Evolutionary conservation across 2,888 invertebrate species (phyloP), one percentile per base, ranked within the genome.

Genomic region (Stenodema calcarata): DNA sequence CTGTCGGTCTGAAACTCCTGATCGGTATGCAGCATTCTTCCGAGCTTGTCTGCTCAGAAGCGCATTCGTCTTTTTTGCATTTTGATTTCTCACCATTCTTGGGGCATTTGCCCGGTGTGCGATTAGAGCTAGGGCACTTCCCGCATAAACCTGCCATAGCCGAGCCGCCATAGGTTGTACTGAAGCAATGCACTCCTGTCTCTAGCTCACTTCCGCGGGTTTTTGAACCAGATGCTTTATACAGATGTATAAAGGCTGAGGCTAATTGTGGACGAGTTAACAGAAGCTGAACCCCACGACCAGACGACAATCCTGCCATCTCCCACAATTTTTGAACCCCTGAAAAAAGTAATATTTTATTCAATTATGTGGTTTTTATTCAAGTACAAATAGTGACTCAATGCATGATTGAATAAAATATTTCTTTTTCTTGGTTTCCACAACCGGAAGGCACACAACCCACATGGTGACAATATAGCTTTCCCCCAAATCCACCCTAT

Each of bases 301-400:
- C 28, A 75, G 73, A 30, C 23, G 62, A 62, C 30, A 75, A 35
- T 35, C 73, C 73, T 75, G 73, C 73, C 73, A 75, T 75, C 35
- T 75, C 73, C 35, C 35, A 30, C 41, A 62, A 62, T 62, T 75
- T 35, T 75, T 75, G 30, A 41, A 30, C 73, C 73, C 73, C 73
- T 75, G 73, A 75, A 75, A 35, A 75, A 75, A 75, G 73, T 35
- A 75, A 75, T 41, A 75, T 35, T 62, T 62, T 62, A 62, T 62
- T 62, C 62, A 62, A 62, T 35, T 62, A 62, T 23, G 6, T 23
- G 3, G 62, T 62, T 6, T 62, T 62, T 62, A 23, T 62, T 62
- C 4, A 27, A 62, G 12, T 62, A n/a, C 16, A 50, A 50, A 50
- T 50, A 12, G 18, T 62, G n/a, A 23, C 62, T 11, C 1, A 23